Percentiles rank a stretch among this genome's conserved stretches.
Evolutionary conservation across 1,140 invertebrate species (phyloP).

Genomic region (Hylaeus volcanicus): DNA sequence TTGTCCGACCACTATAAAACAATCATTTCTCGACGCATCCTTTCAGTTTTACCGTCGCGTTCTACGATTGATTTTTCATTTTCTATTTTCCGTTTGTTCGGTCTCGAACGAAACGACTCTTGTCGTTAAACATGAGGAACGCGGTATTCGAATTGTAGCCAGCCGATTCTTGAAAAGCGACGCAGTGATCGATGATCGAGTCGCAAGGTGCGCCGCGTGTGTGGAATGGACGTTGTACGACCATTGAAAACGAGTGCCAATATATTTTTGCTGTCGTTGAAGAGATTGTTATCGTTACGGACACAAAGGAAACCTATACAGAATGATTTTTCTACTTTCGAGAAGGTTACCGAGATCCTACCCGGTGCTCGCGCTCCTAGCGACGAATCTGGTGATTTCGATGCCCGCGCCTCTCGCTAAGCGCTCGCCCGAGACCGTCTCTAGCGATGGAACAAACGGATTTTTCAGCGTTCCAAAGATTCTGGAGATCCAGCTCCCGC

Average conservation of each 20-base stretch:
- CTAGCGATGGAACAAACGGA: constrained; percentile 25
- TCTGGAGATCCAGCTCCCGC: constrained; percentile 70
- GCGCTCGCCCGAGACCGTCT: background rate
- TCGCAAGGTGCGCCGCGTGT: too few species aligned
- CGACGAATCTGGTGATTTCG: constrained; percentile 36
- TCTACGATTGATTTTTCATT: background rate
- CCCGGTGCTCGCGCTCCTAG: constrained; percentile 35
- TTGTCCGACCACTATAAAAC: constrained; percentile 54
- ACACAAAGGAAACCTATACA: background rate
- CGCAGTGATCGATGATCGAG: background rate
- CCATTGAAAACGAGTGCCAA: background rate
- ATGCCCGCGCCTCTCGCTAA: constrained; percentile 28
- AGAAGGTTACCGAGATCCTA: constrained; percentile 16
- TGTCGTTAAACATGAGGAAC: background rate
- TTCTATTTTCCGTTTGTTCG: background rate
- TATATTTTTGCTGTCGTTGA: background rate
- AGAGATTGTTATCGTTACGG: background rate
- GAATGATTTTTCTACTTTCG: constrained; percentile 36
- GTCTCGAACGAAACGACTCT: background rate
- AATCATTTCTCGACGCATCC: constrained; percentile 24
- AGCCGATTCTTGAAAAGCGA: background rate
- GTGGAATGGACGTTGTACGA: background rate
- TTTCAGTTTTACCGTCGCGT: constrained; percentile 50
- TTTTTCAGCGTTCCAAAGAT: constrained; percentile 53
- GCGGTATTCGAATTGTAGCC: background rate